Base-by-base conservation (phyloP, 2,888 invertebrate genomes). In the Tetragonula carbonaria region DNA sequence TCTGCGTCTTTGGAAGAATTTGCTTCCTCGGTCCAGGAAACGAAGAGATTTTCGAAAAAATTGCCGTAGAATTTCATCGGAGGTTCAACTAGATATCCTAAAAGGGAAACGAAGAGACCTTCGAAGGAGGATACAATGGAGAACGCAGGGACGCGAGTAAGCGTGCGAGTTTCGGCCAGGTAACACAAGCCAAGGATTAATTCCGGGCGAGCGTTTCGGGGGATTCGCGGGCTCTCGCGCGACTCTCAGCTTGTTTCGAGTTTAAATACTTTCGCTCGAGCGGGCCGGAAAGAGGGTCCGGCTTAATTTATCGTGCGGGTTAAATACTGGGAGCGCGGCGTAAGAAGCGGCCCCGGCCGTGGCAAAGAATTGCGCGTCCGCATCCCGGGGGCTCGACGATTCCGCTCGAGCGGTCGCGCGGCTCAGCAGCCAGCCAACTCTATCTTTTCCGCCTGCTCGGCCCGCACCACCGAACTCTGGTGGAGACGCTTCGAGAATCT, bases 251-350 rank as follows among this genome's bases (percentile, higher is more conserved):
- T 86, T 90, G 88, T 91, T 91, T 90, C 85, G 87, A 88, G 90
- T 90, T 89, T 84, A 90, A 90, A 91, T 91, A 88, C 88, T 90
- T 90, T 88, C 89, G 90, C 85, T 80, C 86, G 87, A 87, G 80
- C 88, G 88, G 75, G 82, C 83, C 90, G 88, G 87, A 89, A 91
- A 88, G 87, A 86, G 88, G 90, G 89, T 90, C 84, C 87, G 88
- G 80, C 84, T 92, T 90, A 92, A 92, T 92, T 91, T 91, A 92
- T 91, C 87, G 91, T 82, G 80, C 88, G 87, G 90, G 87, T 90
- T 91, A 91, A 91, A 81, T 87, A 83, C 85, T 78, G 82, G 75
- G 78, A 84, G 82, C 80, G 74, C 84, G 55, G 67, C 74, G 85
- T 71, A 77, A 80, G 79, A 71, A 82, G 79, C 70, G 70, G 73